Evolutionary conservation across 2,113 vertebrate genomes (phyloP), one percentile per base, ranked within the genome.

Genomic region (Limanda limanda): DNA sequence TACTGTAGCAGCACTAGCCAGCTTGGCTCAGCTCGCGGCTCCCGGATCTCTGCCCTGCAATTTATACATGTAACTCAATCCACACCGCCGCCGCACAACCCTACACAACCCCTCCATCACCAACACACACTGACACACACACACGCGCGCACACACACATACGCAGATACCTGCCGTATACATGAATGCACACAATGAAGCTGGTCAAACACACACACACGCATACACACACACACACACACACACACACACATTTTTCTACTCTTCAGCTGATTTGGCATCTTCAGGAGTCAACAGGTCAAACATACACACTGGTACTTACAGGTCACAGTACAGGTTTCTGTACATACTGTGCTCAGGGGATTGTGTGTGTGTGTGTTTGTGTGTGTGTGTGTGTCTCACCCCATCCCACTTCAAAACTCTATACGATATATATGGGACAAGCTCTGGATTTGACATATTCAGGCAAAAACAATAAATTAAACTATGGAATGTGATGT

Each of bases 11-110:
- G 79, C 78, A 69, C 72, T 73, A 81, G 87, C 81, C 79, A 81
- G 88, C 76, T 84, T 80, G 87, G 87, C 86, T 91, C 81, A 75
- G 72, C 81, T 75, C 27, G 13, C 78, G 83, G 73, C 86, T 84
- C 84, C 87, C 71, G 58, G 81, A 92, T 91, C 86, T 88, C 85
- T 76, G 71, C 79, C 82, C 84, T 88, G 87, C 86, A 81, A 88
- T 91, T 92, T 89, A 89, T 88, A 85, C 87, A 84, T 90, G 93
- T 91, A 93, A 94, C 91, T 58, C 67, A 85, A 92, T 82, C 85
- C 72, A 58, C 52, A 35, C 56, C 5, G 58, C 68, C 57, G 65
- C 76, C 47, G 58, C 62, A 69, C 15, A 58, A 61, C 52, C 5
- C 3, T 18, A 54, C 62, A 37, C 42, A 15, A 27, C 27, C n/a